Evolutionary conservation across 2,888 invertebrate genomes (phyloP), one percentile per base, ranked within the genome.

Genomic region (Megaustenia siamemsis): DNA sequence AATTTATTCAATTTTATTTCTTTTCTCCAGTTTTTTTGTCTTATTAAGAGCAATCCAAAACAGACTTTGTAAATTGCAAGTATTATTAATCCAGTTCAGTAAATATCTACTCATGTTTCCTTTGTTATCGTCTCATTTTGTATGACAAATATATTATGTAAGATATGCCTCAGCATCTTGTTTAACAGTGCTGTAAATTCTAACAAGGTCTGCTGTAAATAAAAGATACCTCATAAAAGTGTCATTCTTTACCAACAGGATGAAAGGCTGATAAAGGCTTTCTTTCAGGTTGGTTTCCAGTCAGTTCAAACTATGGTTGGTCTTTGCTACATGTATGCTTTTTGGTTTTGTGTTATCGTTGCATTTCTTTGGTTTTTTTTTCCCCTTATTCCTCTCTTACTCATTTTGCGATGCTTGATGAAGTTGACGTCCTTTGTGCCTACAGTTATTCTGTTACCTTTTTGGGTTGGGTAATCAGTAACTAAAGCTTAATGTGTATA

Each of bases 281-380:
- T 76, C 76, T 82, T 75, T 66, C 71, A 82, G 76, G 82, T 82
- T 82, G 60, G 82, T 82, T 53, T 12, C 15, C 63, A 35, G 35
- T 56, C 24, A 4, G 8, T n/a, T 73, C 40, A n/a, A 40, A 18
- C 78, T 60, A 60, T 28, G 2, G 38, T 60, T n/a, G 1, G 21
- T 68, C 32, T n/a, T 77, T 56, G 38, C 40, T 5, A 60, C 24
- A 12, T 73, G 28, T 73, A n/a, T 45, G n/a, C 73, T 49, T 73
- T 24, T 73, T 49, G 35, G 28, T 45, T 73, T 73, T 49, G 49
- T 73, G 73, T 73, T 32, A 6, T 32, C 49, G 45, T 73, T n/a
- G 43, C 71, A 28, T 3, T 71, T 24, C n/a, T 21, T 24, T 28
- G 6, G n/a, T 5, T 63, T 32, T 10, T 28, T 15, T 28, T 6